These are phyloP conservation scores for Nesoenas mayeri DNA, from an alignment of 2,113 vertebrate species.

Conservation along the genomic window DNA sequence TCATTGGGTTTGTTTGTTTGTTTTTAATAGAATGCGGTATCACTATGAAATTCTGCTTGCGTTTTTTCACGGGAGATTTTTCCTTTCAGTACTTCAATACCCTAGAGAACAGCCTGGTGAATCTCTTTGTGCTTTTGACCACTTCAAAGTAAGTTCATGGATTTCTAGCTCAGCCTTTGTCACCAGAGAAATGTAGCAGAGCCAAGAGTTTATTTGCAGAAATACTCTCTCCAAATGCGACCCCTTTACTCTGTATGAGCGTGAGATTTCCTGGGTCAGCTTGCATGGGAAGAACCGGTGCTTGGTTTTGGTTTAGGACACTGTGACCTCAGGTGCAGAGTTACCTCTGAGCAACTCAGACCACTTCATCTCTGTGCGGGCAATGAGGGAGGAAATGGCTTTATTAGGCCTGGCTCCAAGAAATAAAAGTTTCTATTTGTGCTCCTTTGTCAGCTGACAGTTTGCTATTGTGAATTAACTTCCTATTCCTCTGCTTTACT, in stretches of 20 bases:
- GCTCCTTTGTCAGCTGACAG: background rate
- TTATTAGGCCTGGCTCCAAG: background rate
- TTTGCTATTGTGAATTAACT: background rate
- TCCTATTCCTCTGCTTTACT: background rate
- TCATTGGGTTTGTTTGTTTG: background rate
- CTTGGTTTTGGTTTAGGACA: background rate
- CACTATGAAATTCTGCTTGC: background rate
- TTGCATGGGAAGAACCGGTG: background rate
- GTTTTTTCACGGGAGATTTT: background rate
- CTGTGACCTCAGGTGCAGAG: background rate
- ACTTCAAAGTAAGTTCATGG: conserved; percentile 92
- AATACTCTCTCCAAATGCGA: background rate
- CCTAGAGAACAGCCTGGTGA: conserved; percentile 95
- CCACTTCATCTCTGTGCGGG: background rate
- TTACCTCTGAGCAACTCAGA: background rate
- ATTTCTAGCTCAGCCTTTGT: background rate
- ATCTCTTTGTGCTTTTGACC: conserved; percentile 94
- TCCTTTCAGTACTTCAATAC: conserved; percentile 91
- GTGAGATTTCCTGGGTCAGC: background rate
- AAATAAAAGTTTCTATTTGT: background rate
- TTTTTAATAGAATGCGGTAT: background rate
- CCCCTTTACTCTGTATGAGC: background rate
- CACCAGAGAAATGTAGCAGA: background rate
- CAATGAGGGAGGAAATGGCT: background rate
- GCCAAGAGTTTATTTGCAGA: background rate